Percentiles rank a stretch among this genome's conserved stretches.
phyloP scores from a whole-genome alignment of 2,113 vertebrate genomes.

The Upupa epops region DNA sequence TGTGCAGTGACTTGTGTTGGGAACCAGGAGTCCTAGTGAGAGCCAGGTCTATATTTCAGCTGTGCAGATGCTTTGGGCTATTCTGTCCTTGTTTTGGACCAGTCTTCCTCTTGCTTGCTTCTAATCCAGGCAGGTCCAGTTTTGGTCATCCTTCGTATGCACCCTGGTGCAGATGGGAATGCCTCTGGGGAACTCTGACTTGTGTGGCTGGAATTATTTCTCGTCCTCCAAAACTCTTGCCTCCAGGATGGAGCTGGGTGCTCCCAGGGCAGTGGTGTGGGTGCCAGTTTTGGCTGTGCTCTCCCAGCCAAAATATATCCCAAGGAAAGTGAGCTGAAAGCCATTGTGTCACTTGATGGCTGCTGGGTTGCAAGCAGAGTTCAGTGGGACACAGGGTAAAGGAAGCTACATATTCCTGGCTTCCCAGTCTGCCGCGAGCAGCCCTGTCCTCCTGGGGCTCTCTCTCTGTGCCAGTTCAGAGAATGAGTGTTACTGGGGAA shows the following conservation, averaged over 20 bases:
- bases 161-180: background rate
- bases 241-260: background rate
- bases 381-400: background rate
- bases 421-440: background rate
- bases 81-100: background rate
- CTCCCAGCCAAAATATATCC: background rate
- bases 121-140: background rate
- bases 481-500: background rate
- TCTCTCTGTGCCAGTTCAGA: background rate
- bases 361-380: background rate
- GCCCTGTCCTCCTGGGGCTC: background rate
- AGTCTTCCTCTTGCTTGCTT: background rate
- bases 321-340: background rate
- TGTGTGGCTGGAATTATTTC: background rate
- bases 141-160: background rate
- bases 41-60: background rate
- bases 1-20: background rate
- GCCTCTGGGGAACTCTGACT: background rate
- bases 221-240: background rate
- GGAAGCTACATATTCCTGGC: background rate
- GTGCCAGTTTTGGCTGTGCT: background rate
- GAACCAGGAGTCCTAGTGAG: background rate
- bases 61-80: background rate
- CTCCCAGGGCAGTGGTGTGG: background rate
- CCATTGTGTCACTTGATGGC: fast-evolving